Percentiles rank a stretch among this genome's conserved stretches.
Conservation (phyloP, 1,140 invertebrate species). For the Bombus terrestris region DNA sequence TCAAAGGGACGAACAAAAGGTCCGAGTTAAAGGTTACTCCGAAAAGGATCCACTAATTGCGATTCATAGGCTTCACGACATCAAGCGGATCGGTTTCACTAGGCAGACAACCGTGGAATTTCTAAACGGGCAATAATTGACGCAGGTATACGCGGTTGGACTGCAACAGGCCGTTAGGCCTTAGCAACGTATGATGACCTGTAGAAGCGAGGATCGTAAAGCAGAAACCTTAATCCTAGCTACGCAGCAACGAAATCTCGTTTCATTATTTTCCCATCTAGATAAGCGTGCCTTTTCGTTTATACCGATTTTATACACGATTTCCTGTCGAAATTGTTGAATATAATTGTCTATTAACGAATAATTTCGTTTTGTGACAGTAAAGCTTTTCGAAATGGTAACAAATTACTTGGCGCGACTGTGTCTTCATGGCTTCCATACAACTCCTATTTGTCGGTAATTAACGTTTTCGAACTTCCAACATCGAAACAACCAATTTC, state of each 20-base stretch:
- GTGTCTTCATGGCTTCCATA: too few species aligned
- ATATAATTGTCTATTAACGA: background rate
- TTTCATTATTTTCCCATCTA: background rate
- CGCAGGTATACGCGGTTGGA: background rate
- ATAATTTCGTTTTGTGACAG: too few species aligned
- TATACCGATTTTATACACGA: background rate
- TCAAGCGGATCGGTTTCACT: background rate
- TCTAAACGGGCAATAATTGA: constrained; percentile 15
- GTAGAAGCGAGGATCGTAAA: background rate
- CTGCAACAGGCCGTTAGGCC: background rate
- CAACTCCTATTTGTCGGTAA: background rate
- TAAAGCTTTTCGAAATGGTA: too few species aligned
- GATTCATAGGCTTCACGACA: background rate
- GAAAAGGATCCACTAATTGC: background rate
- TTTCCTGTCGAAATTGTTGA: background rate
- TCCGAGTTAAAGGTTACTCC: background rate
- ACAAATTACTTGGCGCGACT: too few species aligned
- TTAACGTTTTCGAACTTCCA: background rate
- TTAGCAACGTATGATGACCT: background rate
- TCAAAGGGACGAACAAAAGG: background rate
- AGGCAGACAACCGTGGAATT: background rate
- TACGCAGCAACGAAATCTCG: background rate
- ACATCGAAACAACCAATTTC: background rate
- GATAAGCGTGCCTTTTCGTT: background rate
- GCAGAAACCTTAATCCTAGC: background rate